Evolutionary conservation across 2,888 invertebrate species (phyloP).

Genomic region (Unio pictorum): DNA sequence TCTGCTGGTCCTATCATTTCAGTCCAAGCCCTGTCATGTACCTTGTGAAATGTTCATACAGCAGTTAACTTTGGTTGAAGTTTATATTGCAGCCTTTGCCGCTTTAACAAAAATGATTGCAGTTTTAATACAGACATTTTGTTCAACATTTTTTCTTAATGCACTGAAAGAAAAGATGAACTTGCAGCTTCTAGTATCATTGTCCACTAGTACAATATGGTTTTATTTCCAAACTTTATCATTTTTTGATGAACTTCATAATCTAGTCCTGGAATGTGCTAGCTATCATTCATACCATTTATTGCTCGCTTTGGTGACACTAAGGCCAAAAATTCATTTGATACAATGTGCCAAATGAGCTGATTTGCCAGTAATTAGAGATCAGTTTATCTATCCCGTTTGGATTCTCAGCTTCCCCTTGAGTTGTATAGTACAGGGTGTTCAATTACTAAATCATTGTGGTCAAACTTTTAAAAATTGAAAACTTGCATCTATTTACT

Average conservation of each 20-base stretch:
- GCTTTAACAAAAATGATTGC: conserved; percentile 12
- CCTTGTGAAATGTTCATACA: conserved; percentile 7
- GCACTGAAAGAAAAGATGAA: conserved; percentile 6
- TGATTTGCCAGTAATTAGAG: no score
- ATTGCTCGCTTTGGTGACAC: no score
- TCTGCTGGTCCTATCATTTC: not conserved
- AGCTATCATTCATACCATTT: no score
- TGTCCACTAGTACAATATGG: conserved; percentile 13
- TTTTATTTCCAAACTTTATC: not conserved
- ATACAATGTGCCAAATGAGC: no score
- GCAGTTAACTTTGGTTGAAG: conserved; percentile 11
- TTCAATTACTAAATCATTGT: no score
- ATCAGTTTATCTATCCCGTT: no score
- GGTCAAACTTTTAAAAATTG: no score
- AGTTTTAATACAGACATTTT: conserved; percentile 7
- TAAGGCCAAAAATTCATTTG: no score
- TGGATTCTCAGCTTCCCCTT: no score
- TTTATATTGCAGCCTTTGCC: conserved; percentile 8
- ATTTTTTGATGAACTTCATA: conserved; percentile 1
- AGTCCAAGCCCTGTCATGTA: no score
- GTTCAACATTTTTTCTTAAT: conserved; percentile 7
- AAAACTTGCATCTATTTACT: no score
- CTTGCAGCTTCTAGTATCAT: conserved; percentile 10
- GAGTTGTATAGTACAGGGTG: no score
- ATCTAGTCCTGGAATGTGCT: conserved; percentile 10